Evolutionary conservation across 2,888 invertebrate species (phyloP), one percentile per base, ranked within the genome.

Genomic region (Clunio marinus): DNA sequence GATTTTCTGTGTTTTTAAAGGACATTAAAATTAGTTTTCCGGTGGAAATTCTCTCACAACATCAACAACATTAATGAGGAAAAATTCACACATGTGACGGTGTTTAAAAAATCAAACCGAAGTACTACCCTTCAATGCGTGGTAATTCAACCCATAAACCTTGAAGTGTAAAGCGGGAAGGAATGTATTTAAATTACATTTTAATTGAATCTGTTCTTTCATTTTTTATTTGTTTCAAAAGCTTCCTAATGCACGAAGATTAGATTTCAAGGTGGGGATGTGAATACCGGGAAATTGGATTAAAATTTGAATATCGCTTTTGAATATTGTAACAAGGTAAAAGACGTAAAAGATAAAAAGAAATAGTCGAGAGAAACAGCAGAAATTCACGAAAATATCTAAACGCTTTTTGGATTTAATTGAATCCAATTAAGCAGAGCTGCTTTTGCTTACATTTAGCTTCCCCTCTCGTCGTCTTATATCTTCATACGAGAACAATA

Each of bases 21-120:
- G 58, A 58, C 28, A 58, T 32, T 58, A 58, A 58, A 27, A 22
- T 57, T 24, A 46, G 24, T 57, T 57, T 27, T 28, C 32, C n/a
- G 32, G n/a, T n/a, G n/a, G n/a, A n/a, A n/a, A n/a, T n/a, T n/a
- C n/a, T n/a, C 28, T 58, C 28, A n/a, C 32, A 8, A 1, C 7
- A 25, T 24, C n/a, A n/a, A n/a, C n/a, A n/a, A n/a, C n/a, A n/a
- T n/a, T n/a, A 15, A 46, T 46, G 32, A 32, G 10, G 32, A 4
- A 32, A 45, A 17, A 4, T 51, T 51, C 51, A 22, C 41, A 41
- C 10, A 10, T 41, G 41, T 41, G 10, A n/a, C 41, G 41, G 3
- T n/a, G n/a, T 41, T n/a, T 41, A 41, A 41, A 41, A 41, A 41
- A 10, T 10, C 15, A 41, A 5, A n/a, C 10, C 41, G 41, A 41